Evolutionary conservation across 1,140 invertebrate genomes (phyloP).

Genomic region (Sipha flava): DNA sequence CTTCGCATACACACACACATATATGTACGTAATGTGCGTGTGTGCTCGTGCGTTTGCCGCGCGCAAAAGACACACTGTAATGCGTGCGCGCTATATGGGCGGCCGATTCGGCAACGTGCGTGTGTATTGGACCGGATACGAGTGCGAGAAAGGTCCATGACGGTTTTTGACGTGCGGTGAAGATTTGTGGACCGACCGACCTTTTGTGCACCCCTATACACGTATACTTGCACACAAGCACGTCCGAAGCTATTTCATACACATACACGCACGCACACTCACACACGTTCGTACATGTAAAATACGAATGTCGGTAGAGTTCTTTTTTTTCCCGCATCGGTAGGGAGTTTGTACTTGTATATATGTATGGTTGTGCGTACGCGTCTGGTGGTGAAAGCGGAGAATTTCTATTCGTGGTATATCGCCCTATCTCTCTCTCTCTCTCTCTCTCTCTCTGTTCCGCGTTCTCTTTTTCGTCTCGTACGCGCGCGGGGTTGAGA

Average conservation of each 20-base stretch:
- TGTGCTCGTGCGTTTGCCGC: background rate
- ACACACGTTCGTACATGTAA: background rate
- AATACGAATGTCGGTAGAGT: background rate
- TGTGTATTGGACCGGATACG: constrained; percentile 4
- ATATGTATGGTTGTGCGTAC: background rate
- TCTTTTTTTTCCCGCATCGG: background rate
- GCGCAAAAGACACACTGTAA: background rate
- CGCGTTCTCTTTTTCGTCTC: background rate
- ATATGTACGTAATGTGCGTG: background rate
- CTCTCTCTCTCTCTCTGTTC: too few species aligned
- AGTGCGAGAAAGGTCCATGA: constrained; percentile 19
- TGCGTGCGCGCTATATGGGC: background rate
- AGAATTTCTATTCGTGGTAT: background rate
- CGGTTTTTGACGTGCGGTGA: constrained; percentile 25
- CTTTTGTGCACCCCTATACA: background rate
- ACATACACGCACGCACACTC: background rate
- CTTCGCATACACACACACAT: background rate
- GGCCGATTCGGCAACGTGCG: constrained; percentile 14
- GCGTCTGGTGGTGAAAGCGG: background rate
- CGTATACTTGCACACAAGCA: background rate
- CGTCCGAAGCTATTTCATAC: background rate
- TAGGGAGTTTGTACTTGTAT: background rate
- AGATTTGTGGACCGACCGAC: constrained; percentile 20
- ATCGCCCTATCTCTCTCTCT: background rate
- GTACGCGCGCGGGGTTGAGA: background rate